Conservation (phyloP, 2,888 invertebrate genomes). For the Plebejus melissa region DNA sequence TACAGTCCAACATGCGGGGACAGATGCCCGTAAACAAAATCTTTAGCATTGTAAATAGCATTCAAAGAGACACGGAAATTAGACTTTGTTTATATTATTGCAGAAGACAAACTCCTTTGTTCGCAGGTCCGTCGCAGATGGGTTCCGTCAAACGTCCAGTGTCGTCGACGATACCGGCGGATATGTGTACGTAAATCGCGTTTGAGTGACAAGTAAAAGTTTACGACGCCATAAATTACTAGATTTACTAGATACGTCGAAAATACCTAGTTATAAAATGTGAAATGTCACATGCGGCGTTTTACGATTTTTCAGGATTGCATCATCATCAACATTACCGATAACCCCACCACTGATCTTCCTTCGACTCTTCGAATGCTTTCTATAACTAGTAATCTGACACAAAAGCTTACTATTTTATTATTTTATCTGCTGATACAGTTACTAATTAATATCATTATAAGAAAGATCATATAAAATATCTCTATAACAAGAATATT, state of each 20-base stretch:
- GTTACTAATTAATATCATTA: neutral
- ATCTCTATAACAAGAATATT: neutral
- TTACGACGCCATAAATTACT: slow-evolving; percentile 74
- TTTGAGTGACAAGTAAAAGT: slow-evolving; percentile 75
- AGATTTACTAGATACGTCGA: slow-evolving; percentile 54
- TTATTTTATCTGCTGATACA: neutral
- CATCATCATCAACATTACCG: neutral
- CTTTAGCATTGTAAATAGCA: slow-evolving; percentile 14
- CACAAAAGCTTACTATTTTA: neutral
- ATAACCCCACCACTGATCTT: neutral
- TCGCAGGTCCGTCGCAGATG: slow-evolving; percentile 58
- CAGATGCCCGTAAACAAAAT: slow-evolving; percentile 5
- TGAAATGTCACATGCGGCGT: slow-evolving; percentile 66
- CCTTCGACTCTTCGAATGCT: neutral
- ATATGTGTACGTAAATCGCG: slow-evolving; percentile 71
- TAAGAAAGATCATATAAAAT: neutral
- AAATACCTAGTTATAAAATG: slow-evolving; percentile 63
- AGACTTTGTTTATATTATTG: slow-evolving; percentile 69
- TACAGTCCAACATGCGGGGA: slow-evolving; percentile 40
- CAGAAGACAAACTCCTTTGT: slow-evolving; percentile 72
- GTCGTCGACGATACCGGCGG: slow-evolving; percentile 69
- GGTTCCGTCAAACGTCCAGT: slow-evolving; percentile 58
- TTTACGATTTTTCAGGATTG: slow-evolving; percentile 43
- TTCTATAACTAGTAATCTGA: neutral
- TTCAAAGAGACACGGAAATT: slow-evolving; percentile 60